phyloP scores from a whole-genome alignment of 2,888 invertebrate species.

The Melanotus villosus region DNA sequence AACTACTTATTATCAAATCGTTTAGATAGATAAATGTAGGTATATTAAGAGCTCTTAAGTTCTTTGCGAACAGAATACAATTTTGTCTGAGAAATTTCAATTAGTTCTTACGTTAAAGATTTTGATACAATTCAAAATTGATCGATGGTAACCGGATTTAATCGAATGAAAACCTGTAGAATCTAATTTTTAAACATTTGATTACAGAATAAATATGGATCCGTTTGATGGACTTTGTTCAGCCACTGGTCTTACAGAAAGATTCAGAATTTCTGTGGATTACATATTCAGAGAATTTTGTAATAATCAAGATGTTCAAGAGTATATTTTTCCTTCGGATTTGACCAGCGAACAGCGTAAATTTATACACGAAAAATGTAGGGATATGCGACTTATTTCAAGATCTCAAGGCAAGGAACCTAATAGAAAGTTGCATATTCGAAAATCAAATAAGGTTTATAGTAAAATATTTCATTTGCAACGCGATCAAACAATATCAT shows the following conservation, averaged over 20 bases:
- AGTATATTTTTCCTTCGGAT: conserved; percentile 76
- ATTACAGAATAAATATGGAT: no score
- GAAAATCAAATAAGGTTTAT: not conserved
- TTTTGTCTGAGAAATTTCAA: no score
- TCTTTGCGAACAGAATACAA: no score
- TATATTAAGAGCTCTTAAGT: no score
- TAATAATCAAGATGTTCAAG: not conserved
- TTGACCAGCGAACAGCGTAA: conserved; percentile 84
- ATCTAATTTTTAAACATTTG: no score
- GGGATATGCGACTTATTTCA: conserved; percentile 80
- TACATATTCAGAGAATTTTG: conserved; percentile 20
- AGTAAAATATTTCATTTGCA: conserved; percentile 18
- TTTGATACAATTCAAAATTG: no score
- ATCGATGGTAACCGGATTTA: no score
- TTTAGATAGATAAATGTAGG: no score
- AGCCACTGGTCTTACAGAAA: conserved; percentile 7
- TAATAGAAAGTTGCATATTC: conserved; percentile 46
- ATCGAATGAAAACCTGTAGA: no score
- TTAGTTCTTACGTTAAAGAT: no score
- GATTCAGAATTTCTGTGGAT: conserved; percentile 23
- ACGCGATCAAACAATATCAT: conserved; percentile 19
- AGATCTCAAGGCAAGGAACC: conserved; percentile 84
- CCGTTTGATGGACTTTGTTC: not conserved
- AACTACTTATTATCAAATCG: no score
- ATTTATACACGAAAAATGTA: conserved; percentile 82